phyloP scores from a whole-genome alignment of 2,888 invertebrate genomes.

The Stomorhina lunata region DNA sequence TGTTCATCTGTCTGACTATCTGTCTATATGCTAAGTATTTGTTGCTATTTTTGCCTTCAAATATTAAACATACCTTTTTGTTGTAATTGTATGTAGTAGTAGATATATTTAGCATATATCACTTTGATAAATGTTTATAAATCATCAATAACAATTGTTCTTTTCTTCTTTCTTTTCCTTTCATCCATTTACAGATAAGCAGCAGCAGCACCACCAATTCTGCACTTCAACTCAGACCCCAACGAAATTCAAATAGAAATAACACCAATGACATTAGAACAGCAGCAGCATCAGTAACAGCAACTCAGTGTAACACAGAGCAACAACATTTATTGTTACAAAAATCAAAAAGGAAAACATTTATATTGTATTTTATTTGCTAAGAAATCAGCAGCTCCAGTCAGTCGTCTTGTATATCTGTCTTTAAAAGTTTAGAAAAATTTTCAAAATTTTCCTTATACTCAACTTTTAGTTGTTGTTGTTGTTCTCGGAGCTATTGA shows the following conservation, averaged over 20 bases:
- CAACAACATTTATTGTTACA: slow-evolving; percentile 15
- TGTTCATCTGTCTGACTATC: too few species aligned
- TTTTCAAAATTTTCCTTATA: slow-evolving; percentile 11
- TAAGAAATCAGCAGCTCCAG: slow-evolving; percentile 27
- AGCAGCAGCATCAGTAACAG: slow-evolving; percentile 21
- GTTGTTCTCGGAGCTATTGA: neutral
- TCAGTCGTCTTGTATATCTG: slow-evolving; percentile 26
- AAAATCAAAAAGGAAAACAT: neutral
- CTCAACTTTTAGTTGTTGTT: neutral
- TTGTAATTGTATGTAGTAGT: slow-evolving; percentile 45
- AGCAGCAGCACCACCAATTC: too few species aligned
- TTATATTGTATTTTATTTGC: neutral
- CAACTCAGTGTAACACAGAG: neutral
- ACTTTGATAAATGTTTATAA: slow-evolving; percentile 68
- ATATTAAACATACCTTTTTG: slow-evolving; percentile 6
- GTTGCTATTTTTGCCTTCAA: neutral
- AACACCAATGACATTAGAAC: slow-evolving; percentile 26
- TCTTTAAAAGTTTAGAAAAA: neutral
- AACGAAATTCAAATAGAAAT: slow-evolving; percentile 41
- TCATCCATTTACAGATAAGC: slow-evolving; percentile 47
- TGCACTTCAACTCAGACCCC: slow-evolving; percentile 46
- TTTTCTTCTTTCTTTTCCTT: slow-evolving; percentile 11
- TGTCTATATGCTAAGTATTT: too few species aligned
- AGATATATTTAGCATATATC: slow-evolving; percentile 66
- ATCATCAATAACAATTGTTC: slow-evolving; percentile 67